These are phyloP conservation scores for Matsumurasca onukii DNA, from an alignment of 1,140 invertebrate species.

Conservation along the genomic window DNA sequence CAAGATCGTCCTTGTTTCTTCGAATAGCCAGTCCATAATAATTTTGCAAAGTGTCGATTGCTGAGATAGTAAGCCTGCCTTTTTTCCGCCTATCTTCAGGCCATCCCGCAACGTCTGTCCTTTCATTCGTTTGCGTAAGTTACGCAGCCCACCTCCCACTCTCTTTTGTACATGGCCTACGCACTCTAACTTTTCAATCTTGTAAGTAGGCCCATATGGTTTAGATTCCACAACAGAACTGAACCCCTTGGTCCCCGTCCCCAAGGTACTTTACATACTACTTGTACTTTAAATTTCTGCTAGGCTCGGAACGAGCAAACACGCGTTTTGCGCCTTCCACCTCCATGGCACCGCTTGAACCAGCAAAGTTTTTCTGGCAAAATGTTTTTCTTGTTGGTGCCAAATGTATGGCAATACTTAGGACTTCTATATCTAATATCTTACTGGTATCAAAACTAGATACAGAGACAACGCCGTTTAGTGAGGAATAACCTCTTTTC, in stretches of 20 bases:
- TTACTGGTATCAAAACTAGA: conserved; percentile 13
- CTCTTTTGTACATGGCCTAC: conserved; percentile 16
- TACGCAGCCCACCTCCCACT: background rate
- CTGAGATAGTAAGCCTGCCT: background rate
- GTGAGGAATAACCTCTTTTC: no score
- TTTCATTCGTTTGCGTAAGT: background rate
- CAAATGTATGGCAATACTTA: conserved; percentile 11
- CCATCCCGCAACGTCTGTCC: background rate
- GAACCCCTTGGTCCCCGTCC: background rate
- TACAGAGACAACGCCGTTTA: conserved; percentile 12
- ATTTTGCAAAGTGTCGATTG: conserved; percentile 22
- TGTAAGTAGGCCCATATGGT: background rate
- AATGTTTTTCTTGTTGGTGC: background rate
- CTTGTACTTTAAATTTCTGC: background rate
- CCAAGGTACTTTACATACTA: background rate
- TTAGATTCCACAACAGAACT: background rate
- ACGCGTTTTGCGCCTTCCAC: background rate
- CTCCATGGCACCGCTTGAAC: background rate
- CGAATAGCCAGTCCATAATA: conserved; percentile 31
- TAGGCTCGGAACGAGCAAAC: background rate
- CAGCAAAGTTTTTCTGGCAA: background rate
- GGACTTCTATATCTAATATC: conserved; percentile 8
- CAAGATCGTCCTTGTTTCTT: conserved; percentile 2
- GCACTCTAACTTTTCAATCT: conserved; percentile 3
- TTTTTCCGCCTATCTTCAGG: conserved; percentile 1